Evolutionary conservation across 1,140 invertebrate species (phyloP).

Genomic region (Dendroctonus ponderosae): DNA sequence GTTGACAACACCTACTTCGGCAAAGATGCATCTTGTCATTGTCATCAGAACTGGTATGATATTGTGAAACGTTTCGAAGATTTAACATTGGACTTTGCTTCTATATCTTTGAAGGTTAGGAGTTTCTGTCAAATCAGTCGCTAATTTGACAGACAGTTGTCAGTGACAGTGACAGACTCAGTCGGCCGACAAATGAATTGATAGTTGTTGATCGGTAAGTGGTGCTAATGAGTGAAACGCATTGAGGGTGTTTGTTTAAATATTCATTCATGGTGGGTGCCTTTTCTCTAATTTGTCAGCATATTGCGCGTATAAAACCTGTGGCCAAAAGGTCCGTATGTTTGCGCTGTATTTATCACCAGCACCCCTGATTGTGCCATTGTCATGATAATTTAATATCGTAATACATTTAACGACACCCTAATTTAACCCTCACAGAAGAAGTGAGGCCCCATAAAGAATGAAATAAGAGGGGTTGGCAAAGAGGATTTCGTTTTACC

Average conservation of each 20-base stretch:
- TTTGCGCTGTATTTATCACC: conserved; percentile 52
- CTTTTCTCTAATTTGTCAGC: conserved; percentile 47
- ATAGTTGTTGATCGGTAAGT: too few relatives aligned
- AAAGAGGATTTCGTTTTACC: conserved; percentile 31
- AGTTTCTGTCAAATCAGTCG: too few relatives aligned
- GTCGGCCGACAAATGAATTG: too few relatives aligned
- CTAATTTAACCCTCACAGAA: conserved; percentile 47
- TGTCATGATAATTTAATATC: conserved; percentile 54
- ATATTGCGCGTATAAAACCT: conserved; percentile 51
- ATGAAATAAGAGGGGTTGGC: conserved; percentile 27
- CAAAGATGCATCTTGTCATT: too few relatives aligned
- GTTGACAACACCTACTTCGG: too few relatives aligned
- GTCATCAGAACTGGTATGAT: too few relatives aligned
- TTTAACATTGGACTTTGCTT: too few relatives aligned
- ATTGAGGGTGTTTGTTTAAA: conserved; percentile 45
- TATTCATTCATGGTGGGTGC: conserved; percentile 43
- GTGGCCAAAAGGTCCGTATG: conserved; percentile 51
- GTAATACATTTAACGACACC: conserved; percentile 53
- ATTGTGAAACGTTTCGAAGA: too few relatives aligned
- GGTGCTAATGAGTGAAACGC: neutral
- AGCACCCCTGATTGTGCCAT: conserved; percentile 49
- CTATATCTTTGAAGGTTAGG: too few relatives aligned
- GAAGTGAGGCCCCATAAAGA: conserved; percentile 26
- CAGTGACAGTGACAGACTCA: too few relatives aligned
- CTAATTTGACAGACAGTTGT: too few relatives aligned